Percentiles rank a stretch among this genome's conserved stretches.
Evolutionary conservation across 2,113 vertebrate species (phyloP).

Genomic region (Rhinopithecus roxellana): DNA sequence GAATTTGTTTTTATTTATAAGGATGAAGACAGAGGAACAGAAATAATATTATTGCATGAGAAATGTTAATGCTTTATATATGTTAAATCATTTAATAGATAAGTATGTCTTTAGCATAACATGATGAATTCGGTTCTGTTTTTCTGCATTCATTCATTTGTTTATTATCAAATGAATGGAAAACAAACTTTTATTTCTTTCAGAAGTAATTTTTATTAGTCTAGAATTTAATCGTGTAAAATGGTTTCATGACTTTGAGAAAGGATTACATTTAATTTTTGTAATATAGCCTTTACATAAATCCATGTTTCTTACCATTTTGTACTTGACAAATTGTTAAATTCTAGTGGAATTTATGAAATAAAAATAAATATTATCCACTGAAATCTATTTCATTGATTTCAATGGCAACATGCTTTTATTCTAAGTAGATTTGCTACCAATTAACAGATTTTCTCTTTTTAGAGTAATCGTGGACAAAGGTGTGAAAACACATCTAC

Average conservation of each 20-base stretch:
- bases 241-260: background rate
- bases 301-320: background rate
- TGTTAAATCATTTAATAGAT: background rate
- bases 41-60: background rate
- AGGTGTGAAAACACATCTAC: background rate
- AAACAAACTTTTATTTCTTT: background rate
- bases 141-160: background rate
- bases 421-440: background rate
- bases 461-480: background rate
- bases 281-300: background rate
- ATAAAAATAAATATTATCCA: slow-evolving; percentile 16
- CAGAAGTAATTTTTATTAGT: background rate
- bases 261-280: slow-evolving; percentile 24
- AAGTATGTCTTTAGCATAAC: background rate
- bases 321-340: background rate
- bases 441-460: background rate
- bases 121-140: background rate
- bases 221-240: background rate
- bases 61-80: background rate
- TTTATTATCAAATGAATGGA: background rate
- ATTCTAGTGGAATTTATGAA: slow-evolving; percentile 6
- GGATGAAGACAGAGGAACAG: background rate
- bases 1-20: background rate
- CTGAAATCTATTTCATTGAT: background rate
- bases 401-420: background rate